These are phyloP conservation scores for Lamellibrachia luymesi DNA, from an alignment of 1,140 invertebrate genomes.

Conservation along the genomic window DNA sequence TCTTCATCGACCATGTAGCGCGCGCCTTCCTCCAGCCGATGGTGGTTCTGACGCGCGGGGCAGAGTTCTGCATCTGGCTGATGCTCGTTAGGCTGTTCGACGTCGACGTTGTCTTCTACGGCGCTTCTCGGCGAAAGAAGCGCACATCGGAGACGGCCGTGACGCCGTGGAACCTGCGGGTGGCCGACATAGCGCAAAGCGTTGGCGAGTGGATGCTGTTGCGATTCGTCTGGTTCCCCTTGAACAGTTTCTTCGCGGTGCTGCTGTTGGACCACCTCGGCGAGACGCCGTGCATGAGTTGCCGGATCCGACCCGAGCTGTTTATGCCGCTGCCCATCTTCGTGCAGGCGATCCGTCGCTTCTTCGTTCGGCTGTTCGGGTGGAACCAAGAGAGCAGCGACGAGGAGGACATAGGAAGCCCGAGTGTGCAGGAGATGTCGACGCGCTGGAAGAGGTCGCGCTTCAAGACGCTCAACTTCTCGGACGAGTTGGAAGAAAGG, in stretches of 20 bases:
- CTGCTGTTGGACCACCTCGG: background rate
- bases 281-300: background rate
- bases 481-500: background rate
- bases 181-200: background rate
- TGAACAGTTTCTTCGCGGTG: background rate
- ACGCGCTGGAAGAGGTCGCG: background rate
- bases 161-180: background rate
- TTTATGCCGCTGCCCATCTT: background rate
- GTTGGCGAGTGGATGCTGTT: background rate
- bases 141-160: background rate
- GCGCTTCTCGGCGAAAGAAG: no score
- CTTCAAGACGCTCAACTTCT: background rate
- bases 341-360: background rate
- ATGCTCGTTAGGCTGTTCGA: background rate
- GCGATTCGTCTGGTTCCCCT: background rate
- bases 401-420: background rate
- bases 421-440: background rate
- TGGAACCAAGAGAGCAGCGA: background rate
- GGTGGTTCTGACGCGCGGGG: background rate
- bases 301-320: background rate
- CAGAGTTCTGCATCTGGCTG: background rate
- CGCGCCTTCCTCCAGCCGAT: background rate
- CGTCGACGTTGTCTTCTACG: background rate
- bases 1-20: background rate
- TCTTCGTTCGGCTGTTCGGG: background rate